phyloP scores from a whole-genome alignment of 2,888 invertebrate genomes.

The Tinea pellionella region DNA sequence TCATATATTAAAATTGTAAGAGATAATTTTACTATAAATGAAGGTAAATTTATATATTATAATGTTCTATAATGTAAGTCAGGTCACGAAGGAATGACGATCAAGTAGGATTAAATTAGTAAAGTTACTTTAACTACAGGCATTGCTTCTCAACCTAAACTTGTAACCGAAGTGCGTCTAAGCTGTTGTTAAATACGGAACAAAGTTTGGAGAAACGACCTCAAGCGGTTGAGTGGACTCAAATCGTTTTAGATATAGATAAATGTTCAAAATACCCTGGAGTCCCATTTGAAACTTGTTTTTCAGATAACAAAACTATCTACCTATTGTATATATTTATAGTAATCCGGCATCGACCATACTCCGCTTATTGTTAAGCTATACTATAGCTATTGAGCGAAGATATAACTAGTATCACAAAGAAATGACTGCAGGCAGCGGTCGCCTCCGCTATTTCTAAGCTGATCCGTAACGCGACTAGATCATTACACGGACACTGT shows the following conservation, averaged over 20 bases:
- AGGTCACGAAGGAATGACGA: conserved; percentile 11
- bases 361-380: no score
- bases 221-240: conserved; percentile 1
- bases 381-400: no score
- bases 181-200: conserved; percentile 3
- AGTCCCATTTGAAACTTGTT: neutral
- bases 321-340: no score
- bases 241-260: neutral
- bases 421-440: no score
- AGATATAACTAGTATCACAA: no score
- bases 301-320: neutral
- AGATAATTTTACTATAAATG: neutral
- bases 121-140: conserved; percentile 14
- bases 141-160: conserved; percentile 1
- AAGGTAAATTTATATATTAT: neutral
- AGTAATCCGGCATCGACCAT: no score
- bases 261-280: neutral
- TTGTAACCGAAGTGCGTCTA: conserved; percentile 2
- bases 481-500: no score
- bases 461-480: no score
- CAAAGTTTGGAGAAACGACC: neutral
- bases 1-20: neutral
- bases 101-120: conserved; percentile 17
- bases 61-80: neutral
- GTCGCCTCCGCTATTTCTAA: no score